These are phyloP conservation scores for Saxidomus purpurata DNA, from an alignment of 1,140 invertebrate genomes.

Conservation along the genomic window DNA sequence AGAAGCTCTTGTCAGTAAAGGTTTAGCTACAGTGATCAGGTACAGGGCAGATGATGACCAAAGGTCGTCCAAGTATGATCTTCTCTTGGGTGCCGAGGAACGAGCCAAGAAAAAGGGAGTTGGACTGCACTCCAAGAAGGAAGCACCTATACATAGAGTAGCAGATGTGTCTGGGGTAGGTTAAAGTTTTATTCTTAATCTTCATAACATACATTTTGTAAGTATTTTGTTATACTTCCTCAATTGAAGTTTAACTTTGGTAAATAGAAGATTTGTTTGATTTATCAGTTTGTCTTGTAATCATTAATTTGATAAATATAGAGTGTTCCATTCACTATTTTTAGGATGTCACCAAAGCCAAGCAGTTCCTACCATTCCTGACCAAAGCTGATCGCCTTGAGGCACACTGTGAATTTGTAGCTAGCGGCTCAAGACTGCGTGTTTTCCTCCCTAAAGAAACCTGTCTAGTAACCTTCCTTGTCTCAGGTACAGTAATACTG, in stretches of 20 bases:
- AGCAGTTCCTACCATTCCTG: slow-evolving; percentile 96
- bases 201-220: too few species aligned
- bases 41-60: slow-evolving; percentile 97
- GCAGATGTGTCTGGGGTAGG: slow-evolving; percentile 94
- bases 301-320: too few species aligned
- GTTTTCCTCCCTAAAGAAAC: slow-evolving; percentile 98
- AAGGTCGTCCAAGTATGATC: slow-evolving; percentile 97
- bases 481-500: slow-evolving; percentile 89
- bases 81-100: slow-evolving; percentile 96
- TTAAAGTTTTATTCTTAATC: background rate
- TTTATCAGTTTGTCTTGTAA: too few species aligned
- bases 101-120: slow-evolving; percentile 94
- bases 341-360: slow-evolving; percentile 91
- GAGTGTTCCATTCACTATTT: too few species aligned
- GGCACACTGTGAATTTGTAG: slow-evolving; percentile 97
- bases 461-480: slow-evolving; percentile 97
- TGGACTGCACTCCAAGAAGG: slow-evolving; percentile 86
- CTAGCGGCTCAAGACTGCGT: slow-evolving; percentile 96
- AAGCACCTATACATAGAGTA: slow-evolving; percentile 92
- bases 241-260: too few species aligned
- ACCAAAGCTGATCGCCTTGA: slow-evolving; percentile 94
- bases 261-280: too few species aligned
- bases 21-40: slow-evolving; percentile 96
- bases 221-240: too few species aligned
- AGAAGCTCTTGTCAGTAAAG: slow-evolving; percentile 96